phyloP scores from a whole-genome alignment of 2,797 vertebrate species.

The Pithecia hirsuta region DNA sequence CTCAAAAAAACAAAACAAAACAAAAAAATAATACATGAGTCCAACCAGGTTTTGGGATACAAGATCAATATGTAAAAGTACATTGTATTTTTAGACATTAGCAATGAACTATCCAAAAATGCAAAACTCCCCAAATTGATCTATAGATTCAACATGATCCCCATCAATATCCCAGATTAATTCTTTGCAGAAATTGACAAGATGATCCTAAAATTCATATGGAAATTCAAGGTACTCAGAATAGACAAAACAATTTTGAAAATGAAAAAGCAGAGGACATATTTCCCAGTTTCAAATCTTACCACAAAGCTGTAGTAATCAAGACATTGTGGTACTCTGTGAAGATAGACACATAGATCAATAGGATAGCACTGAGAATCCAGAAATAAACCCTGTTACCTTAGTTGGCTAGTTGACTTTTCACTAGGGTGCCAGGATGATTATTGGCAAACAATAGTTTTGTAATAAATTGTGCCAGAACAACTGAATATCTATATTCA shows the following conservation, averaged over 20 bases:
- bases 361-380: background rate
- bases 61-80: background rate
- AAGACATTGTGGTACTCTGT: background rate
- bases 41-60: background rate
- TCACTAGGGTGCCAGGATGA: background rate
- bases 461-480: background rate
- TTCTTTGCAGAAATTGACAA: conserved; percentile 9
- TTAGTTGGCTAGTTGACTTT: conserved; percentile 2
- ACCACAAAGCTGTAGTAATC: background rate
- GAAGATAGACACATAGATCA: background rate
- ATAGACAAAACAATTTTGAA: background rate
- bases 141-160: background rate
- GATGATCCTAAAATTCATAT: background rate
- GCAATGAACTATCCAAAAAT: conserved; percentile 8
- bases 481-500: background rate
- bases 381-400: background rate
- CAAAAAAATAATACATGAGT: background rate
- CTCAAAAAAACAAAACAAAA: no score
- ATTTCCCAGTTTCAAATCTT: background rate
- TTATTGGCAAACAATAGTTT: background rate
- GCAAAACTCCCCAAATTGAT: background rate
- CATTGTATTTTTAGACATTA: background rate
- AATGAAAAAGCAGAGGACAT: background rate
- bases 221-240: background rate
- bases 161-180: background rate